Percentiles rank a stretch among this genome's conserved stretches.
These are phyloP conservation scores for Tubiluchus corallicola DNA, from an alignment of 2,888 invertebrate species.

Conservation along the genomic window DNA sequence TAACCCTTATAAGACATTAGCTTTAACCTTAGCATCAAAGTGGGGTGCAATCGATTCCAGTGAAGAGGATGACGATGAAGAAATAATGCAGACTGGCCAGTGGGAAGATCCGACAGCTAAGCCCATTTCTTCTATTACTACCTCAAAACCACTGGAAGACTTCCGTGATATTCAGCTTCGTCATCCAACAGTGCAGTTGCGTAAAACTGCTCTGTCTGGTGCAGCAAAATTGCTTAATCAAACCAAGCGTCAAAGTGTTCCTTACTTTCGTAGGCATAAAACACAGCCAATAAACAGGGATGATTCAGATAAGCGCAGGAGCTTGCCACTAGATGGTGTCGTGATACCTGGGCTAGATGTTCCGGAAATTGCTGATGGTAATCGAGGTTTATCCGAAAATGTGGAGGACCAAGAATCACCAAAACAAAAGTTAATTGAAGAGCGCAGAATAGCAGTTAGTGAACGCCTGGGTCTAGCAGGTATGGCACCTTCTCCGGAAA, in stretches of 20 bases:
- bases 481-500: no score
- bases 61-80: not conserved
- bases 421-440: no score
- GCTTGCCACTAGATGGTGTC: not conserved
- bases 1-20: not conserved
- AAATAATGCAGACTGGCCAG: not conserved
- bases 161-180: no score
- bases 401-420: no score
- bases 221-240: not conserved
- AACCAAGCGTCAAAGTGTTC: not conserved
- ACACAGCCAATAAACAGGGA: not conserved
- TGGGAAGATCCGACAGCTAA: not conserved
- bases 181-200: not conserved
- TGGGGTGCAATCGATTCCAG: not conserved
- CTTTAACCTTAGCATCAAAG: not conserved
- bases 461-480: no score
- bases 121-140: not conserved
- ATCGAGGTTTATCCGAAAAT: no score
- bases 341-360: no score
- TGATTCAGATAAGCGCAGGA: not conserved
- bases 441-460: no score
- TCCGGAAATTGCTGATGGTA: no score
- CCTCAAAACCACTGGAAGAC: no score
- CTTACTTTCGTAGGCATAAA: not conserved
- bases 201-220: not conserved